Conservation (phyloP, 30 jellyfish, hydroid and myxozoan genomes). For the Chironex yamaguchii region DNA sequence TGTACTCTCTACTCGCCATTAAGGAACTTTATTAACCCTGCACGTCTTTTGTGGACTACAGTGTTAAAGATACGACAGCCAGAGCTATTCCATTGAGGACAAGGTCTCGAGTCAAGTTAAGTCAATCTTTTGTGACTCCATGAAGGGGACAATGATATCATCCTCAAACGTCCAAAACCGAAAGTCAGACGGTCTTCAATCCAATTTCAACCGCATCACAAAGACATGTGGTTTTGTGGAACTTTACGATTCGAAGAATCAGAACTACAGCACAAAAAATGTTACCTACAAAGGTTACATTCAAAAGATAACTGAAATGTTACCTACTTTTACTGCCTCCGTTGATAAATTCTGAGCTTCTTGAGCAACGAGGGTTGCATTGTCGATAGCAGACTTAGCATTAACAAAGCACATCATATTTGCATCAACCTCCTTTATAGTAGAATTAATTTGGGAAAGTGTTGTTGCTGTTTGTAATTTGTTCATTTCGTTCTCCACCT, state of each 20-base stretch:
- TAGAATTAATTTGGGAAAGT: slow-evolving; percentile 62
- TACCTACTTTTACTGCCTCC: slow-evolving; percentile 73
- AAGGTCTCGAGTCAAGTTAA: too few species aligned
- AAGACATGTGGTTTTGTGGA: too few species aligned
- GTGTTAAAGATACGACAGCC: too few species aligned
- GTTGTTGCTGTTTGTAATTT: slow-evolving; percentile 62
- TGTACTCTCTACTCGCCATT: too few species aligned
- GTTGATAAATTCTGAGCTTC: slow-evolving; percentile 74
- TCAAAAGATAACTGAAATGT: neutral
- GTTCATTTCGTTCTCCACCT: slow-evolving; percentile 68
- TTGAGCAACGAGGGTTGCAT: slow-evolving; percentile 73
- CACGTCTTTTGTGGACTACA: too few species aligned
- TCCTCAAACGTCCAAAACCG: too few species aligned
- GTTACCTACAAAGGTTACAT: neutral
- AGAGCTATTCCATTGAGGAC: too few species aligned
- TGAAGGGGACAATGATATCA: too few species aligned
- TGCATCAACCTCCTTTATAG: slow-evolving; percentile 78
- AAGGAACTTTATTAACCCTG: too few species aligned
- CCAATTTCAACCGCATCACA: too few species aligned
- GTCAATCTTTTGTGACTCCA: too few species aligned
- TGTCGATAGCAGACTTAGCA: slow-evolving; percentile 75
- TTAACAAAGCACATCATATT: slow-evolving; percentile 86
- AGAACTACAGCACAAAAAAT: neutral
- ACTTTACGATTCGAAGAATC: neutral
- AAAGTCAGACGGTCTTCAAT: too few species aligned